A percentile compares a stretch with the other conserved stretches of the same genome.
Conservation (phyloP, 2,797 vertebrate species). For the Anniella stebbinsi region DNA sequence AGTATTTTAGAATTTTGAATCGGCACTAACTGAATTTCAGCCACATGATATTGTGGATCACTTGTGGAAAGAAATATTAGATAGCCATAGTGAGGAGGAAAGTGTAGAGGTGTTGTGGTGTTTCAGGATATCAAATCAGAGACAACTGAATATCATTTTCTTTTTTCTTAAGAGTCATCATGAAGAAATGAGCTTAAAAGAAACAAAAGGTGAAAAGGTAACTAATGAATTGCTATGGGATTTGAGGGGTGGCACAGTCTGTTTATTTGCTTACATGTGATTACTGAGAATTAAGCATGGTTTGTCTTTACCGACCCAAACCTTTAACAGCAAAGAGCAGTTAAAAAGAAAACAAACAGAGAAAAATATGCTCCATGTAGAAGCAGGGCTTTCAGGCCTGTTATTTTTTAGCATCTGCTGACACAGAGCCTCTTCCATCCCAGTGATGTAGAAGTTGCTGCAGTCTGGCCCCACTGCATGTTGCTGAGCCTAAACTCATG, state of each 20-base stretch:
- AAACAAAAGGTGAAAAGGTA: conserved; percentile 88
- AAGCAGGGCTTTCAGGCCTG: neutral
- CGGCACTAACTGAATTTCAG: neutral
- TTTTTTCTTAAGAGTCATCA: conserved; percentile 79
- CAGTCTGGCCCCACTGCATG: neutral
- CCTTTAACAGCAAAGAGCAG: neutral
- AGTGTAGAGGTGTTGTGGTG: conserved; percentile 24
- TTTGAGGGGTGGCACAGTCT: neutral
- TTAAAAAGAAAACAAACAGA: neutral
- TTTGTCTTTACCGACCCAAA: neutral
- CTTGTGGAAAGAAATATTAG: neutral
- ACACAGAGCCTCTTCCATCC: no score
- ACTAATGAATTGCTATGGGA: conserved; percentile 16
- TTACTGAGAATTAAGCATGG: neutral
- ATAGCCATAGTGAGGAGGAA: neutral
- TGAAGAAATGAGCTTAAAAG: conserved; percentile 77
- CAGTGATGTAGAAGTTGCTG: neutral
- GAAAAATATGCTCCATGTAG: neutral
- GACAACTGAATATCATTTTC: conserved; percentile 26
- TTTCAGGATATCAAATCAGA: conserved; percentile 7
- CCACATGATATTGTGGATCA: neutral
- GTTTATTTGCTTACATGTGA: neutral
- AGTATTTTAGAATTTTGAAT: neutral
- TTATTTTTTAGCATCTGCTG: neutral
- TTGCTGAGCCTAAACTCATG: neutral